A percentile compares a stretch with the other conserved stretches of the same genome.
phyloP scores from a whole-genome alignment of 1,140 invertebrate species.

The Linepithema humile region DNA sequence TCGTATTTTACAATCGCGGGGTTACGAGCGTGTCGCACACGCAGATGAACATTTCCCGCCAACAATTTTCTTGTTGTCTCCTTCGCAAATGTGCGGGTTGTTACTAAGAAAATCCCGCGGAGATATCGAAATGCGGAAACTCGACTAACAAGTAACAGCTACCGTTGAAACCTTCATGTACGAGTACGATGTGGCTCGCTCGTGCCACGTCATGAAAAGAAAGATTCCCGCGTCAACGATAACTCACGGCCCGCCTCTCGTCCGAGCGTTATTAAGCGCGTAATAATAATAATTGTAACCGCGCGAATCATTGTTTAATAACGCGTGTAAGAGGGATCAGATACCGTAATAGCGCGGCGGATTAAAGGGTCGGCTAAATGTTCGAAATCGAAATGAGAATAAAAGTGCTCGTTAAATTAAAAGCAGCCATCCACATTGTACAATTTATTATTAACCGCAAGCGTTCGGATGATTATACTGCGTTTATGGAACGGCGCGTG shows the following conservation, averaged over 20 bases:
- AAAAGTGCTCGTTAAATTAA: conserved; percentile 23
- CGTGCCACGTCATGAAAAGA: neutral
- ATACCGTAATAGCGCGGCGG: neutral
- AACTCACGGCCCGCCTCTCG: neutral
- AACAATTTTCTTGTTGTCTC: conserved; percentile 1
- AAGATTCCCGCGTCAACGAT: neutral
- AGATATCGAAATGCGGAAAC: conserved; percentile 29
- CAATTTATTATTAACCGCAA: neutral
- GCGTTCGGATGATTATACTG: neutral
- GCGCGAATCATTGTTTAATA: conserved; percentile 37
- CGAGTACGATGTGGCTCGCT: neutral
- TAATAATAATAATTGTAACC: conserved; percentile 33
- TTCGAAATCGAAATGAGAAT: neutral
- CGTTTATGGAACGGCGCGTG: neutral
- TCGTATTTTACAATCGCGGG: conserved; percentile 65
- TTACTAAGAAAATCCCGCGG: neutral
- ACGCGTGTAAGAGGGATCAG: neutral
- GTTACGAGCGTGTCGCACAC: conserved; percentile 60
- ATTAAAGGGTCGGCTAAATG: conserved; percentile 2
- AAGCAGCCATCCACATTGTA: neutral
- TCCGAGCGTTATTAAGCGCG: conserved; percentile 1
- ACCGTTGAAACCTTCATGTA: neutral
- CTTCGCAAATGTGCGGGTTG: neutral
- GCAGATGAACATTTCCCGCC: conserved; percentile 57
- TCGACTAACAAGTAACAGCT: neutral